Percentiles rank a stretch among this genome's conserved stretches.
Conservation (phyloP, 2,888 invertebrate species). For the Nemoura dubitans region DNA sequence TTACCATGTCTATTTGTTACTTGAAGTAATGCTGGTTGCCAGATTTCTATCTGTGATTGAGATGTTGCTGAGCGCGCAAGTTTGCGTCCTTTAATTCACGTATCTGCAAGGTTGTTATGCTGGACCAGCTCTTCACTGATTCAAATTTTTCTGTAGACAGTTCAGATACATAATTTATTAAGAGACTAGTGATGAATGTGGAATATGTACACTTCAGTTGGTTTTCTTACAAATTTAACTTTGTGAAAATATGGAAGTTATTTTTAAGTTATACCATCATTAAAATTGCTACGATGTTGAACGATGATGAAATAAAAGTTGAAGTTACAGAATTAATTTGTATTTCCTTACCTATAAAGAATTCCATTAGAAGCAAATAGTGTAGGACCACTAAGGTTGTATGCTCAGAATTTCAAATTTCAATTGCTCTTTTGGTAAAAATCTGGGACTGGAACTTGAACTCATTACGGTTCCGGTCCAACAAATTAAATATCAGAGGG, state of each 20-base stretch:
- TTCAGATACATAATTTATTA: background rate
- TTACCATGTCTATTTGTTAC: conserved; percentile 12
- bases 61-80: background rate
- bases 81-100: background rate
- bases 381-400: no score
- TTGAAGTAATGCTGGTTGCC: background rate
- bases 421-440: no score
- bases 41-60: background rate
- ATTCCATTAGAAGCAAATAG: background rate
- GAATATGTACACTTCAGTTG: background rate
- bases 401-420: no score
- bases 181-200: background rate
- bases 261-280: background rate
- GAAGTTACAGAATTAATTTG: background rate
- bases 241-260: background rate
- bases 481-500: no score
- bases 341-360: background rate
- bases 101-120: background rate
- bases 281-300: background rate
- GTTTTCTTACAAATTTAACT: background rate
- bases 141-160: background rate
- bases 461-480: no score
- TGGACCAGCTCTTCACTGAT: background rate
- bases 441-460: no score
- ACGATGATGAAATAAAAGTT: background rate